phyloP scores from a whole-genome alignment of 2,888 invertebrate species.

The Scaptomyza flava region DNA sequence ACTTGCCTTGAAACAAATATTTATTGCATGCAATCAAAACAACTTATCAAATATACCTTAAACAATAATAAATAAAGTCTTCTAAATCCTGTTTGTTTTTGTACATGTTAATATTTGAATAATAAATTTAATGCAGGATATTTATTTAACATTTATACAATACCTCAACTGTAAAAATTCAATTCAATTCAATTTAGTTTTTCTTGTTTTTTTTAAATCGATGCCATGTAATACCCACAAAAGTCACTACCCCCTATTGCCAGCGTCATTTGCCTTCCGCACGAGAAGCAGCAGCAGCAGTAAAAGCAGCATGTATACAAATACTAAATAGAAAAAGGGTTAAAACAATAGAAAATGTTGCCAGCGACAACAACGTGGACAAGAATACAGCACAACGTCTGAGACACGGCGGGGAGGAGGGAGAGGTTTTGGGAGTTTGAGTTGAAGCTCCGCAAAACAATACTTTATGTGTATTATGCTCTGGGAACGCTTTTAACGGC shows the following conservation, averaged over 20 bases:
- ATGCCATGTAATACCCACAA: slow-evolving; percentile 59
- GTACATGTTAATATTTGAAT: too few species aligned
- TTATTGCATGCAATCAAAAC: too few species aligned
- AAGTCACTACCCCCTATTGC: slow-evolving; percentile 35
- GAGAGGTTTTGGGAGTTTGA: neutral
- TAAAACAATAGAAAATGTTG: slow-evolving; percentile 75
- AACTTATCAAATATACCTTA: too few species aligned
- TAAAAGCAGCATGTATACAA: slow-evolving; percentile 18
- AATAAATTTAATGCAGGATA: neutral
- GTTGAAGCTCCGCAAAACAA: slow-evolving; percentile 46
- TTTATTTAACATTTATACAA: neutral
- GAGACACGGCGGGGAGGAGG: slow-evolving; percentile 1
- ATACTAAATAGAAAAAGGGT: slow-evolving; percentile 58
- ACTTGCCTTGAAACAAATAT: too few species aligned
- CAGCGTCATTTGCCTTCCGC: slow-evolving; percentile 11
- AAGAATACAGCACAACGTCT: slow-evolving; percentile 7
- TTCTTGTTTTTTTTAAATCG: slow-evolving; percentile 51
- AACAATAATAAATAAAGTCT: too few species aligned
- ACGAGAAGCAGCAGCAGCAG: slow-evolving; percentile 24
- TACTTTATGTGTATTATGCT: slow-evolving; percentile 72
- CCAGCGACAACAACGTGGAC: slow-evolving; percentile 32
- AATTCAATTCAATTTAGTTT: slow-evolving; percentile 23
- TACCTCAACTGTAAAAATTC: slow-evolving; percentile 33
- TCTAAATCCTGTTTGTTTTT: too few species aligned
- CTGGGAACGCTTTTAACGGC: slow-evolving; percentile 65